phyloP scores from a whole-genome alignment of 2,113 vertebrate species.

The Eulemur macaco region DNA sequence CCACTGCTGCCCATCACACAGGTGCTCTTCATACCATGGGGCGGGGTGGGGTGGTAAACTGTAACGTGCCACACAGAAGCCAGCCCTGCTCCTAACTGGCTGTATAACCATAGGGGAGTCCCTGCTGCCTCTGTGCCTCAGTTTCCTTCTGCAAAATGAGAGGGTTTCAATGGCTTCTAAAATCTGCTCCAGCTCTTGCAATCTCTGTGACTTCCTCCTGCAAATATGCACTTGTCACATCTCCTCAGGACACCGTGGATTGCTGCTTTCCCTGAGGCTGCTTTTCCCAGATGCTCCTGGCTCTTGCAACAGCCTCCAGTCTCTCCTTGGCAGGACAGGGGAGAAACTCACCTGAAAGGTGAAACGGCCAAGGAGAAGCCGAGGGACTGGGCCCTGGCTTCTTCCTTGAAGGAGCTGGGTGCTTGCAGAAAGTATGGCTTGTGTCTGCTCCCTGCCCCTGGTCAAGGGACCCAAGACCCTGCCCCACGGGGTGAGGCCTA shows the following conservation, averaged over 20 bases:
- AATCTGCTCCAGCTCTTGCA: neutral
- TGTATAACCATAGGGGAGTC: neutral
- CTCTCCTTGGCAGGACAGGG: neutral
- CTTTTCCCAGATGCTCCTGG: neutral
- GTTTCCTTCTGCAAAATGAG: neutral
- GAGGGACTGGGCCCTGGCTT: no score
- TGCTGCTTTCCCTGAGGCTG: no score
- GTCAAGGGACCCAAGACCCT: neutral
- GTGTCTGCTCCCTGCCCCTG: neutral
- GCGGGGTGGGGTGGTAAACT: neutral
- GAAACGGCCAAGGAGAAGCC: neutral
- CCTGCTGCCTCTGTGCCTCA: neutral
- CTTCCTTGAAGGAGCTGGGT: neutral
- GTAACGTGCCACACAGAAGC: neutral
- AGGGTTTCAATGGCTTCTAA: neutral
- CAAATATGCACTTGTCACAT: rapidly evolving
- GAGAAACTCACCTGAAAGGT: neutral
- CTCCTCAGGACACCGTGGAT: neutral
- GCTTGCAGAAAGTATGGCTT: neutral
- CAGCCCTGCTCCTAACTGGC: neutral
- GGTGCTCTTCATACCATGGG: rapidly evolving
- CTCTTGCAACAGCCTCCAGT: neutral
- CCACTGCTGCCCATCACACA: neutral
- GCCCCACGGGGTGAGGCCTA: neutral
- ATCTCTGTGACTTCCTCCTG: neutral